Evolutionary conservation across 2,797 vertebrate species (phyloP).

Genomic region (Poecilia velifera): DNA sequence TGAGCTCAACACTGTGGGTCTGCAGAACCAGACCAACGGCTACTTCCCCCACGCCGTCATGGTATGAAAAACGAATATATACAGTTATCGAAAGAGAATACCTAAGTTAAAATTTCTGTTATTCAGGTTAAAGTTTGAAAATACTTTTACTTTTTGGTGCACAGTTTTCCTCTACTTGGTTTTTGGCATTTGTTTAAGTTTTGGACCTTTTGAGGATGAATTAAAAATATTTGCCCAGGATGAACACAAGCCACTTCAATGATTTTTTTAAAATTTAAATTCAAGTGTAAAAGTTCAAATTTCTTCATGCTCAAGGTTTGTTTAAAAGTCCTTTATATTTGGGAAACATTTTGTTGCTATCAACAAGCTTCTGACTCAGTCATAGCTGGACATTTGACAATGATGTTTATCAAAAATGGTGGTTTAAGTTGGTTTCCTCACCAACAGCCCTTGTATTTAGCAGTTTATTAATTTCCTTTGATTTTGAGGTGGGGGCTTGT

Average conservation of each 20-base stretch:
- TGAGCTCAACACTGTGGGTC: constrained; percentile 88
- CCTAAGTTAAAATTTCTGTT: neutral
- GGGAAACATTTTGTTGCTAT: neutral
- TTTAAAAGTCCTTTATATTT: neutral
- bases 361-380: neutral
- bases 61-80: constrained; percentile 75
- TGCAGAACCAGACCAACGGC: constrained; percentile 88
- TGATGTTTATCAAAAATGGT: neutral
- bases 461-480: neutral
- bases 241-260: neutral
- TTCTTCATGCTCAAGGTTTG: neutral
- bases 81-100: neutral
- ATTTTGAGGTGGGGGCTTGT: neutral
- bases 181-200: neutral
- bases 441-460: neutral
- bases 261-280: neutral
- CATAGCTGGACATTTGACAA: neutral
- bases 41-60: constrained; percentile 88
- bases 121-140: neutral
- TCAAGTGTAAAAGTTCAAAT: neutral
- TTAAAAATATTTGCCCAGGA: neutral
- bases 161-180: neutral
- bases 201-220: neutral
- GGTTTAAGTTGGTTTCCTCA: neutral
- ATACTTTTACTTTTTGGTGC: neutral